Conservation (phyloP, 2,113 vertebrate species). For the Falcunculus frontatus region DNA sequence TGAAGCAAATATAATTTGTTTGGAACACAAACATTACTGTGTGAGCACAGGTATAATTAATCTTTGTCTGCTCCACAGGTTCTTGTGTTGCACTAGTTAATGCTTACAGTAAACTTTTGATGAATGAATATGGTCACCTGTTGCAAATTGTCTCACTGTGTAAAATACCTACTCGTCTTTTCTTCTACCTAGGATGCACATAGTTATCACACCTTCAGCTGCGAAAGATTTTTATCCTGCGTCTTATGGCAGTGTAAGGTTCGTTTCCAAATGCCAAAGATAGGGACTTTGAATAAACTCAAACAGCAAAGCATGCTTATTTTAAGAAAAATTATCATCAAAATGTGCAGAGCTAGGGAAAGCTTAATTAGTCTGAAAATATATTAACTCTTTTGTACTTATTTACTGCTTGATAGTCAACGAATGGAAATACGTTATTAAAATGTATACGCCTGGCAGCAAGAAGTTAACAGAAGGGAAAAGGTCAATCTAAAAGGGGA, state of each 20-base stretch:
- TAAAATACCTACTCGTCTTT: background rate
- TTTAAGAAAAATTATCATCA: conserved; percentile 10
- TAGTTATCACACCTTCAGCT: background rate
- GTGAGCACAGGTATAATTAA: conserved; percentile 81
- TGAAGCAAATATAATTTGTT: conserved; percentile 89
- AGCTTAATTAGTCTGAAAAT: background rate
- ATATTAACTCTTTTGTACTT: conserved; percentile 18
- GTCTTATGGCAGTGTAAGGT: background rate
- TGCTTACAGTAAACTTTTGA: conserved; percentile 73
- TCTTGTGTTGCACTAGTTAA: conserved; percentile 64
- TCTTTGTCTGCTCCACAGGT: conserved; percentile 78
- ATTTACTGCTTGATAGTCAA: background rate
- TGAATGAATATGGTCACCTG: conserved; percentile 61
- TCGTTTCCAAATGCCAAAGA: background rate
- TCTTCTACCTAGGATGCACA: background rate
- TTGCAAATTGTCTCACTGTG: conserved; percentile 13
- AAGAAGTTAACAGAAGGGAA: conserved; percentile 28
- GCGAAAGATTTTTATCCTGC: background rate
- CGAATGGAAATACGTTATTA: background rate
- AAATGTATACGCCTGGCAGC: background rate
- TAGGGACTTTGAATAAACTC: background rate
- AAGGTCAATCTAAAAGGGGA: conserved; percentile 23
- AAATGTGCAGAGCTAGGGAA: background rate
- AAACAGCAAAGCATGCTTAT: background rate
- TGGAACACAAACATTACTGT: conserved; percentile 84